Evolutionary conservation across 2,113 vertebrate genomes (phyloP).

Genomic region (Eleginops maclovinus): DNA sequence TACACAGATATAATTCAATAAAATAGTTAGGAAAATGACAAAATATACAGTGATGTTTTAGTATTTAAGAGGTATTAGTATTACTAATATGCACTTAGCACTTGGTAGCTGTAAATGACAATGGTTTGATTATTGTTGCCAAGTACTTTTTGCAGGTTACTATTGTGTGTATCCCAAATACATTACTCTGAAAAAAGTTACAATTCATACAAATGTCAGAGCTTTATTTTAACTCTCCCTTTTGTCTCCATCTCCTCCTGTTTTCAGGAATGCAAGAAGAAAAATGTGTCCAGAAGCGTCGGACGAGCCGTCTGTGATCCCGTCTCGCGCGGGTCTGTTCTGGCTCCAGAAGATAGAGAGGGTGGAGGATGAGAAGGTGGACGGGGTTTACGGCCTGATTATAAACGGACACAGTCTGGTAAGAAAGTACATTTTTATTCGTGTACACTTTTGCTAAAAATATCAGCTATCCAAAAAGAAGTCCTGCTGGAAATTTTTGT

Average conservation of each 20-base stretch:
- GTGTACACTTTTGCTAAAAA: not conserved
- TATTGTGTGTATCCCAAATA: not conserved
- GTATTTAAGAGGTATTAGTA: too few species aligned
- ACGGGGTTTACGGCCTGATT: conserved; percentile 89
- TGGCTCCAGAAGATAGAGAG: conserved; percentile 72
- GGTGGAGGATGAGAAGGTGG: conserved; percentile 87
- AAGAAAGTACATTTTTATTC: conserved; percentile 38
- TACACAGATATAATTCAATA: too few species aligned
- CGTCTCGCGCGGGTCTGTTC: conserved; percentile 71
- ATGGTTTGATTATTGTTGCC: too few species aligned
- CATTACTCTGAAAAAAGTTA: not conserved
- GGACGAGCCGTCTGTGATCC: conserved; percentile 68
- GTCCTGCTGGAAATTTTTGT: not conserved
- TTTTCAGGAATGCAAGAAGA: conserved; percentile 84
- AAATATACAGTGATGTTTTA: too few species aligned
- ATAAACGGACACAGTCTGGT: conserved; percentile 96
- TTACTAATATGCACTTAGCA: too few species aligned
- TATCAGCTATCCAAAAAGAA: not conserved
- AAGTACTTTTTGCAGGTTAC: too few species aligned
- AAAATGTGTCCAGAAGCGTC: conserved; percentile 87
- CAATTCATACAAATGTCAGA: not conserved
- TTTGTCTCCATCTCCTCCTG: not conserved
- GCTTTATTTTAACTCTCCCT: not conserved
- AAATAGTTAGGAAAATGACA: too few species aligned
- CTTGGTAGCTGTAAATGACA: too few species aligned